Base-by-base conservation (phyloP, 1,140 invertebrate genomes). In the Varroa destructor region DNA sequence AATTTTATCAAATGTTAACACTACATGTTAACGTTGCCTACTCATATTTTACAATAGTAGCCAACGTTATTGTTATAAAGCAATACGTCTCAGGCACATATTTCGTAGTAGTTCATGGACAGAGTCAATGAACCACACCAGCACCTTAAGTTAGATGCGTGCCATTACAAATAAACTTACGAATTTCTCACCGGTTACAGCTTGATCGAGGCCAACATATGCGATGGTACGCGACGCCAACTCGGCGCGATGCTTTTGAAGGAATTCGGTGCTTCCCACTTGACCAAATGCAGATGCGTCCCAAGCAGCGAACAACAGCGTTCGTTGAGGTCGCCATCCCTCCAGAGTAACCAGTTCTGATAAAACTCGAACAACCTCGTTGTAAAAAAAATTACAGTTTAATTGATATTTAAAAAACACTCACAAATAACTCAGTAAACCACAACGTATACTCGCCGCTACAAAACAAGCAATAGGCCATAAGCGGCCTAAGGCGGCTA, bases 231-330 rank as follows among this genome's bases (percentile, higher is more conserved):
- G 61, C 12, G 40, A 43, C 8, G 46, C 46, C 36, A 67, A 46
- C 40, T 67, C n/a, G 40, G 61, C 61, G 10, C 40, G 46, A 46
- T 67, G 46, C 61, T 67, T 40, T 57, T 78, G 75, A 14, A 74
- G 70, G 76, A 77, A 78, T 72, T 78, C 78, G 8, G 64, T 72
- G 37, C 77, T 76, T 46, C 77, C 77, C 12, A 77, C 72, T 6
- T 77, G 56, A 1, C 76, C 76, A 71, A 75, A 78, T 70, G 78
- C 77, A 42, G 75, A 76, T 5, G 77, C 75, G 6, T 75, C 77
- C 77, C 77, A 78, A 40, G 73, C 73, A 70, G 79, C 80, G 74
- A 84, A 83, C 43, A 83, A 76, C n/a, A 83, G 76, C 0, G 81
- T 79, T 57, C 82, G 73, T 25, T 78, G 74, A 8, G 82, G 82